phyloP scores from a whole-genome alignment of 1,140 invertebrate species.

The Tyrophagus putrescentiae region DNA sequence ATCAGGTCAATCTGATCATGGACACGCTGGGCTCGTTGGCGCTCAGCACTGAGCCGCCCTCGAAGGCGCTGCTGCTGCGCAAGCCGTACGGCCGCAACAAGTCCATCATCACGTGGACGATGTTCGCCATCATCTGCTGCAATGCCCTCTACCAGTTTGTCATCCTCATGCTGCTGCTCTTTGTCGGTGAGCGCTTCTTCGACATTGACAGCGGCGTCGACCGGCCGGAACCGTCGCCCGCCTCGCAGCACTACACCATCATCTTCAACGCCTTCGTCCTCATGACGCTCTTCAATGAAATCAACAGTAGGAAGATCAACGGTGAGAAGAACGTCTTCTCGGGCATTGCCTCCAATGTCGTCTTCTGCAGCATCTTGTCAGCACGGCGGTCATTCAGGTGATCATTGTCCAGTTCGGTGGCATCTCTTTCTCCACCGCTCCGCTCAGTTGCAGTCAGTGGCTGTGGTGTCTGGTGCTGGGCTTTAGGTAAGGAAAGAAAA shows the following conservation, averaged over 20 bases:
- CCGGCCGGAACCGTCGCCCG: slow-evolving; percentile 52
- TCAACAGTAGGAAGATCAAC: slow-evolving; percentile 98
- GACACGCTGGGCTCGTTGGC: slow-evolving; percentile 96
- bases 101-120: slow-evolving; percentile 90
- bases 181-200: slow-evolving; percentile 69
- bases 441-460: slow-evolving; percentile 85
- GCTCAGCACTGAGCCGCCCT: slow-evolving; percentile 92
- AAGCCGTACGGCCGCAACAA: slow-evolving; percentile 97
- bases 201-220: slow-evolving; percentile 56
- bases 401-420: slow-evolving; percentile 93
- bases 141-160: slow-evolving; percentile 91
- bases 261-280: slow-evolving; percentile 99
- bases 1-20: slow-evolving; percentile 99
- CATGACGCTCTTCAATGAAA: slow-evolving; percentile 99
- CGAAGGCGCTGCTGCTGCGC: slow-evolving; percentile 76
- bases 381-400: slow-evolving; percentile 81
- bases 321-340: slow-evolving; percentile 95
- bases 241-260: slow-evolving; percentile 92
- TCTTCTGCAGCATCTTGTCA: slow-evolving; percentile 95
- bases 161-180: slow-evolving; percentile 85
- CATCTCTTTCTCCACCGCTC: slow-evolving; percentile 83
- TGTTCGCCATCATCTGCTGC: slow-evolving; percentile 99
- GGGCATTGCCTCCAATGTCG: slow-evolving; percentile 91
- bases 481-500: no score
- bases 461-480: slow-evolving; percentile 97